Base-by-base conservation (phyloP, 2,888 invertebrate genomes). In the Ctenicera cuprea region DNA sequence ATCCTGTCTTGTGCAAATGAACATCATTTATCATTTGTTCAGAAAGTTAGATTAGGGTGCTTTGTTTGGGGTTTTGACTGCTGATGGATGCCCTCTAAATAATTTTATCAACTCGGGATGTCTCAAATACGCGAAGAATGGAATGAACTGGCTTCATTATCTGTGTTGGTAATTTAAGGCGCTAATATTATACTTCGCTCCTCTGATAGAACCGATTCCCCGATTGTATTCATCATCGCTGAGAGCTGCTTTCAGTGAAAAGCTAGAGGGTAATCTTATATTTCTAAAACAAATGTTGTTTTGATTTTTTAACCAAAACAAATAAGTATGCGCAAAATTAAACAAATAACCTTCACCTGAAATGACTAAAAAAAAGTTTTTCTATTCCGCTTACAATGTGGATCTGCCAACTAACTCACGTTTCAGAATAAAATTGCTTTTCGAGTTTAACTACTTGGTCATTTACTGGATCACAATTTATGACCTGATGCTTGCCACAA, bases 381-480 rank as follows among this genome's bases (percentile, higher is more conserved):
- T 33, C 33, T 33, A 9, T 33, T 33, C 33, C 33, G 7, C 33
- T 33, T 33, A 33, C 33, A 33, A 45, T 52, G 22, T 22, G 22
- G 52, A 52, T 30, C 14, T 16, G 22, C 8, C 26, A 52, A 20
- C 30, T 52, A 20, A 3, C 22, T 20, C 30, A 52, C 50, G 52
- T 50, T 38, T 65, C 33, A 16, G 52, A 37, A 65, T 65, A 65
- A 65, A 65, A 65, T 38, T 50, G 65, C 65, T 52, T 50, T 65
- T 65, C 33, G 37, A 52, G 65, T 65, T 65, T 65, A 65, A 65
- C 65, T 65, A 52, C 52, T 50, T n/a, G 52, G 65, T 50, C 65
- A 65, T 65, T 65, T 65, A 41, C 37, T 38, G 65, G 52, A 65
- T 52, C 33, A 65, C 65, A 65, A 65, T 65, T 65, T 65, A 65